These are phyloP conservation scores for Megathymus violae DNA, from an alignment of 1,140 invertebrate genomes.

Conservation along the genomic window DNA sequence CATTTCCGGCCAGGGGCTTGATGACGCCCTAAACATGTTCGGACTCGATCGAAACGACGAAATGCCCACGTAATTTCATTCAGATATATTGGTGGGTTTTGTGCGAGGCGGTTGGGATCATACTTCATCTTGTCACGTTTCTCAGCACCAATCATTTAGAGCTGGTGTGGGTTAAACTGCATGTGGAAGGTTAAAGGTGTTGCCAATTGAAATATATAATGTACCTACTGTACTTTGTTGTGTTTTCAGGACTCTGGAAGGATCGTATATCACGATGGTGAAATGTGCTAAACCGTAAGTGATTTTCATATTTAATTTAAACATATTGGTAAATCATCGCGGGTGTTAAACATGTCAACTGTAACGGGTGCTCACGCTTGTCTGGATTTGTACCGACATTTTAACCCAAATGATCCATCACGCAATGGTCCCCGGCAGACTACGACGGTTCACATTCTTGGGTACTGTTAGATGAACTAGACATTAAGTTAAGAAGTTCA, in stretches of 20 bases:
- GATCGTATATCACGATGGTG: slow-evolving; percentile 78
- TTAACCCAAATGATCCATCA: no score
- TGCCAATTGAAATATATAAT: background rate
- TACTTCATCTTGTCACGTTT: slow-evolving; percentile 38
- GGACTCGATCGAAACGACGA: slow-evolving; percentile 55
- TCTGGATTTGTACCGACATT: no score
- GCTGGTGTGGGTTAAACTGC: slow-evolving; percentile 35
- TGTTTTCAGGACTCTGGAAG: slow-evolving; percentile 77
- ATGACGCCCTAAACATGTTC: slow-evolving; percentile 60
- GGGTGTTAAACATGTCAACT: no score
- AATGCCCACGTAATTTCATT: slow-evolving; percentile 64
- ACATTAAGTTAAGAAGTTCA: no score
- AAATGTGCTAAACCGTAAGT: slow-evolving; percentile 83
- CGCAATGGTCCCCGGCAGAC: no score
- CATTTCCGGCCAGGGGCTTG: slow-evolving; percentile 65
- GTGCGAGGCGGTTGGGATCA: slow-evolving; percentile 52
- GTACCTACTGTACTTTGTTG: slow-evolving; percentile 28
- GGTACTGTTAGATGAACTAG: no score
- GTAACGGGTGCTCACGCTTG: no score
- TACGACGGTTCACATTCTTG: no score
- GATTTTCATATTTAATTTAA: slow-evolving; percentile 35
- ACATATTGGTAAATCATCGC: slow-evolving; percentile 20
- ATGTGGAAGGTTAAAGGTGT: slow-evolving; percentile 16
- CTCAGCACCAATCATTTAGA: slow-evolving; percentile 25
- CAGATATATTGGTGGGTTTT: slow-evolving; percentile 49